Percentiles rank a stretch among this genome's conserved stretches.
phyloP scores from a whole-genome alignment of 2,113 vertebrate genomes.

The Percopsis transmontana region DNA sequence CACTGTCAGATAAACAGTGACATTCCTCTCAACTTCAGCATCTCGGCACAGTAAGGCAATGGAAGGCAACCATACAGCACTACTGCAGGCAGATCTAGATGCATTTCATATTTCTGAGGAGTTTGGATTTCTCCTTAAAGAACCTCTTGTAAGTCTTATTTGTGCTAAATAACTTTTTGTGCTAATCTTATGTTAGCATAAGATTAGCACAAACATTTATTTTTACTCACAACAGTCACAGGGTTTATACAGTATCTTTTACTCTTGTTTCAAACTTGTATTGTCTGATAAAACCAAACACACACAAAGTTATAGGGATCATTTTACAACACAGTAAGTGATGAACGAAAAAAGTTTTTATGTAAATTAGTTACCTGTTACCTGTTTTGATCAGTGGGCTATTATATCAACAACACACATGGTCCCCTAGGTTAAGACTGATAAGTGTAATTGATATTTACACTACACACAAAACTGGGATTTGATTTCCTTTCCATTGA shows the following conservation, averaged over 20 bases:
- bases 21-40: neutral
- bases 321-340: too few relatives aligned
- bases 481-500: too few relatives aligned
- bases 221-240: neutral
- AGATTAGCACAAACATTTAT: too few relatives aligned
- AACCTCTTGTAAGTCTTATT: conserved; percentile 52
- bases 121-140: conserved; percentile 61
- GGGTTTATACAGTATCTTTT: neutral
- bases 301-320: neutral
- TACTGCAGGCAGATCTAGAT: conserved; percentile 49
- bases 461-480: too few relatives aligned
- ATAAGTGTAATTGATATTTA: conserved; percentile 16
- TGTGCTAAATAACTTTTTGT: neutral
- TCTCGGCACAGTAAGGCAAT: conserved; percentile 20
- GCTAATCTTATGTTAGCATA: neutral
- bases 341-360: too few relatives aligned
- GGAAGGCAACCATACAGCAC: conserved; percentile 36
- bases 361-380: neutral
- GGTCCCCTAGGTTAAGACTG: neutral
- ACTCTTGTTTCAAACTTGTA: neutral
- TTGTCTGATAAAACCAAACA: neutral
- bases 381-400: neutral
- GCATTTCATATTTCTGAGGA: conserved; percentile 58
- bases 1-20: neutral
- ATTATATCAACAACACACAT: neutral